Conservation (phyloP, 2,888 invertebrate genomes). For the Diaphora mendica region DNA sequence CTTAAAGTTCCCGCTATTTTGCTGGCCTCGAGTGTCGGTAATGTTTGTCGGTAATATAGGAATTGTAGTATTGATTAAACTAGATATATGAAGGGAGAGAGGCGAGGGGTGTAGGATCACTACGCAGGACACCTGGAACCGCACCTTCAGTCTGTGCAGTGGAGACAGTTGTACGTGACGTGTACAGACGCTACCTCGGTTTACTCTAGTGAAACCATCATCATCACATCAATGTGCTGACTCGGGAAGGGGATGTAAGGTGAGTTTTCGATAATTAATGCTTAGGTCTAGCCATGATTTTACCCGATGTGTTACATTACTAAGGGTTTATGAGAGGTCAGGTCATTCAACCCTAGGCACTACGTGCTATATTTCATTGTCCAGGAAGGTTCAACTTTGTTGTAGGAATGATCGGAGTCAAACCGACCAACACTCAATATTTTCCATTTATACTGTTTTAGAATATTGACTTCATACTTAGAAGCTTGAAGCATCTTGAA, state of each 20-base stretch:
- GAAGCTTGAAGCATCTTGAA: too few species aligned
- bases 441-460: too few species aligned
- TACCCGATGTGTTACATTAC: neutral
- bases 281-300: neutral
- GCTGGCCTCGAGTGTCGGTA: neutral
- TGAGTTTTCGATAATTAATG: neutral
- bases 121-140: neutral
- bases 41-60: neutral
- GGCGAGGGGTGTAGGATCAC: neutral
- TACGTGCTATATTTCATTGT: too few species aligned
- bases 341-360: too few species aligned
- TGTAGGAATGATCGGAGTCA: too few species aligned
- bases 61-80: neutral
- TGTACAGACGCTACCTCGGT: neutral
- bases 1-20: neutral
- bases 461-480: too few species aligned
- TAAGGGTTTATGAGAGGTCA: neutral
- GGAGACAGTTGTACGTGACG: neutral
- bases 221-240: neutral
- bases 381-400: too few species aligned
- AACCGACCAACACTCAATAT: too few species aligned
- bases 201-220: neutral
- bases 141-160: neutral
- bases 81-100: neutral
- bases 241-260: neutral